phyloP scores from a whole-genome alignment of 2,113 vertebrate species.

The Ciconia stormi region DNA sequence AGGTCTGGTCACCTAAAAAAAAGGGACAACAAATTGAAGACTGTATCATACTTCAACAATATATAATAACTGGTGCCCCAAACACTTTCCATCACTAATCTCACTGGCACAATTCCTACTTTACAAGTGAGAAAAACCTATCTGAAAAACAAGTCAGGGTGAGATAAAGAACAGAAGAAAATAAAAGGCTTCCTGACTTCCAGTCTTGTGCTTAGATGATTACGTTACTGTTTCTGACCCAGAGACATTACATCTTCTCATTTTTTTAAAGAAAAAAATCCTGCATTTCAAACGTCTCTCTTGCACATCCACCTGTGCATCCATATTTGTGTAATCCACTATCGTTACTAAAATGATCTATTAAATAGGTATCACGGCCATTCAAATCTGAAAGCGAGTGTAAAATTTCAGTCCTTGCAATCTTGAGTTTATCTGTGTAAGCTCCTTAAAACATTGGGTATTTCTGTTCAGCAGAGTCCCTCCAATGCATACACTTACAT shows the following conservation, averaged over 20 bases:
- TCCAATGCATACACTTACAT: background rate
- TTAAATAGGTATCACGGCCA: background rate
- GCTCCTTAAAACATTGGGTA: background rate
- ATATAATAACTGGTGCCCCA: background rate
- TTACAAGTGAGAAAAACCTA: background rate
- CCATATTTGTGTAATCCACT: background rate
- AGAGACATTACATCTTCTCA: background rate
- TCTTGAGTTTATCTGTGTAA: background rate
- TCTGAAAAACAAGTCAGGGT: background rate
- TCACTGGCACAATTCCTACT: background rate
- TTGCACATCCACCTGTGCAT: background rate
- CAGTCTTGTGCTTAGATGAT: background rate
- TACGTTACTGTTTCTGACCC: background rate
- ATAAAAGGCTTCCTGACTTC: background rate
- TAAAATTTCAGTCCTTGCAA: background rate
- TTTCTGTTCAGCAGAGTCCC: background rate
- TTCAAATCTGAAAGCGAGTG: background rate
- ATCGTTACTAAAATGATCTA: background rate
- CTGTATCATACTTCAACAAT: background rate
- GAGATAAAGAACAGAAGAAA: background rate
- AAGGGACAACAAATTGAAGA: background rate
- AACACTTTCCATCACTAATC: background rate
- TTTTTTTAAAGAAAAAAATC: background rate
- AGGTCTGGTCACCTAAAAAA: background rate
- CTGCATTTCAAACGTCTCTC: background rate